Evolutionary conservation across 2,113 vertebrate genomes (phyloP).

Genomic region (Fregetta grallaria): DNA sequence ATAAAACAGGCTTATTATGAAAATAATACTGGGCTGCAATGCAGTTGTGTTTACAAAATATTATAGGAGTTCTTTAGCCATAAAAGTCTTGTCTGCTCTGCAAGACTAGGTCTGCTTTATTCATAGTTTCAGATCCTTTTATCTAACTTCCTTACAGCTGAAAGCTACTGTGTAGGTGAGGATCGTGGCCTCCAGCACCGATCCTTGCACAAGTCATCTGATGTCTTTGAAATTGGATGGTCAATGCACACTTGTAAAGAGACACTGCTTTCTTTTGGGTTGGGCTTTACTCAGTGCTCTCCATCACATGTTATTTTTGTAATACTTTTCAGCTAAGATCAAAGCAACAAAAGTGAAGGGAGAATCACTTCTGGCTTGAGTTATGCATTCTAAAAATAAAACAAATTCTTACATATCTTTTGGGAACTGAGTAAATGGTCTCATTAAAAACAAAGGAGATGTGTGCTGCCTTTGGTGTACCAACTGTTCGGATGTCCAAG

Average conservation of each 20-base stretch:
- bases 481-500: background rate
- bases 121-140: background rate
- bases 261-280: background rate
- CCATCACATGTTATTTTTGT: background rate
- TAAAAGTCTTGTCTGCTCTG: background rate
- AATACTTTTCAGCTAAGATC: background rate
- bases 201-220: background rate
- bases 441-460: background rate
- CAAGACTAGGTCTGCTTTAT: background rate
- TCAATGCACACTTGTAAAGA: background rate
- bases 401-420: background rate
- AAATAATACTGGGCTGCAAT: background rate
- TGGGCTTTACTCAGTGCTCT: background rate
- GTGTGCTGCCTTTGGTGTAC: background rate
- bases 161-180: background rate
- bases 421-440: background rate
- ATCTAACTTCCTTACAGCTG: background rate
- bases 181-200: background rate
- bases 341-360: background rate
- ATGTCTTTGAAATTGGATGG: background rate
- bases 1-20: background rate
- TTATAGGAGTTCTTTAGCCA: background rate
- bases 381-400: background rate
- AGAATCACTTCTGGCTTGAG: background rate
- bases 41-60: background rate